Conservation (phyloP, 2,113 vertebrate genomes). For the Calyptomena viridis region DNA sequence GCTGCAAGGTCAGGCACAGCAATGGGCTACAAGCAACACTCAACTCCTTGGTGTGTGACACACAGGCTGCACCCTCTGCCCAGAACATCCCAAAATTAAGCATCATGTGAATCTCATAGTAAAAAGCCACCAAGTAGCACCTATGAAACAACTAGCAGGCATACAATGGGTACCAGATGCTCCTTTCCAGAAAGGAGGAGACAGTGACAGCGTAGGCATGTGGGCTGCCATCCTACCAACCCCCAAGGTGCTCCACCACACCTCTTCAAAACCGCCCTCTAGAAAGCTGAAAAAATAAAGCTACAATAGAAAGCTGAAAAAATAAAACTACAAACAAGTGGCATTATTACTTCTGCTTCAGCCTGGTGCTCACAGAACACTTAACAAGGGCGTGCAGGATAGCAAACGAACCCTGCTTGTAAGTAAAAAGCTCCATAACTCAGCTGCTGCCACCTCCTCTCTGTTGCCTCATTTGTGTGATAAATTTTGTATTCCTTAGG, state of each 20-base stretch:
- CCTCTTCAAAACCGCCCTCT: neutral
- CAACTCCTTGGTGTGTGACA: fast-evolving
- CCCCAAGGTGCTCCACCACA: neutral
- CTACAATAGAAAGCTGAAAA: neutral
- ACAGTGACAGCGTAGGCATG: neutral
- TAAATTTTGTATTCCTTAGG: conserved; percentile 11
- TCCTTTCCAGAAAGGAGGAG: neutral
- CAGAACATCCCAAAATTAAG: neutral
- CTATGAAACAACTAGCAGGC: neutral
- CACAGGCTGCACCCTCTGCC: neutral
- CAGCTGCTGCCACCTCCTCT: neutral
- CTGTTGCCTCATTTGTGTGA: neutral
- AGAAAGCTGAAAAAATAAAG: neutral
- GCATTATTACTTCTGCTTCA: neutral
- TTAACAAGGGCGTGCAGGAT: neutral
- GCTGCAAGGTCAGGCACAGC: conserved; percentile 56
- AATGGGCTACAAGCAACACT: neutral
- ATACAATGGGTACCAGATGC: neutral
- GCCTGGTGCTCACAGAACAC: neutral
- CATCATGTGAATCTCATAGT: neutral
- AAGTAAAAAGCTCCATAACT: conserved; percentile 8
- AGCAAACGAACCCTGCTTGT: neutral
- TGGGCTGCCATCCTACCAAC: neutral
- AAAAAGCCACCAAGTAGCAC: neutral
- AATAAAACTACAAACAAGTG: neutral